Base-by-base conservation (phyloP, 35 echinoderm and acorn worm species). In the Hemicentrotus pulcherrimus region DNA sequence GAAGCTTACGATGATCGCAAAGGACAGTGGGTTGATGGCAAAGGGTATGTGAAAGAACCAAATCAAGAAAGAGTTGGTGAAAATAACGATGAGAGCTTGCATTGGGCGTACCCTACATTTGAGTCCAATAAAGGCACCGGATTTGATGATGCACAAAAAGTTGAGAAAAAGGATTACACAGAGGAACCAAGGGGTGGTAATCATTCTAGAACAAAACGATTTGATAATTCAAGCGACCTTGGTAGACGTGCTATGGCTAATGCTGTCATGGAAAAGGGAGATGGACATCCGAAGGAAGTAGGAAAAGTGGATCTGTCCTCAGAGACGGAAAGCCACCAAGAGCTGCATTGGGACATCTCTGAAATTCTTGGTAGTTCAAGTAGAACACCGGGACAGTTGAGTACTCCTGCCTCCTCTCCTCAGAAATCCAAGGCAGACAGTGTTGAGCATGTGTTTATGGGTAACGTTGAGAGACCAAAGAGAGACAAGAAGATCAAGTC, bases 321-420 rank as follows among this genome's bases (percentile, higher is more conserved):
- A 32, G 91, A 93, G 46, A 58, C 48, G 11, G 91, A 93, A 47
- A 93, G 12, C 91, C 91, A 93, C 4, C 45, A 58, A 47, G 48
- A 47, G 48, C 48, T 93, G n/a, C 46, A 47, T 32, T 93, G 91
- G 91, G 91, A 93, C n/a, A 93, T 93, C 45, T 93, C 91, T 13
- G 91, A 93, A 31, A 93, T 93, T 58, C 91, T 93, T 31, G 91
- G 91, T 47, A 93, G 46, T 31, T 93, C 91, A 47, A 93, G 91
- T 92, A 32, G 48, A 58, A 93, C n/a, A 32, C n/a, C 30, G 2
- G 91, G 91, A 58, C 91, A 58, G 16, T 22, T 31, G 10, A 58
- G 46, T 55, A 93, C 46, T 28, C 91, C 91, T 50, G 48, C 47
- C 46, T 32, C 45, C 47, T 93, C 91, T 47, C 47, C 47, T 50